Percentiles rank a stretch among this genome's conserved stretches.
phyloP scores from a whole-genome alignment of 2,888 invertebrate species.

The Sthenelais limicola region DNA sequence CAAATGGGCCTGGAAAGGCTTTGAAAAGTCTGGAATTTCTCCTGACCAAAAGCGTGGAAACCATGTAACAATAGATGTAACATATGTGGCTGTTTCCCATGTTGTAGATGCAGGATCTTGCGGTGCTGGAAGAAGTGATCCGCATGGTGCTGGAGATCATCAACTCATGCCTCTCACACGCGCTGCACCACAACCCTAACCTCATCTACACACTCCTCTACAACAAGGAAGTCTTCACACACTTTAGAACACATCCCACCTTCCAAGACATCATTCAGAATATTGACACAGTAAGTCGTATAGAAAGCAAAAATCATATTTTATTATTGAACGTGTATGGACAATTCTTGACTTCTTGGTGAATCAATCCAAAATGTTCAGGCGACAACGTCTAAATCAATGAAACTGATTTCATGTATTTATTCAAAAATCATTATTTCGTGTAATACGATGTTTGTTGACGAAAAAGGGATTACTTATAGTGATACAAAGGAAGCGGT shows the following conservation, averaged over 20 bases:
- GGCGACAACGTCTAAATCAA: too few species aligned
- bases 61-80: neutral
- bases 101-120: constrained; percentile 79
- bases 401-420: too few species aligned
- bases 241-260: constrained; percentile 83
- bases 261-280: constrained; percentile 95
- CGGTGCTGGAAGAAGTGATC: constrained; percentile 94
- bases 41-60: neutral
- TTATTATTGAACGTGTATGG: too few species aligned
- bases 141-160: constrained; percentile 97
- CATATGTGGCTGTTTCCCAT: neutral
- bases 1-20: neutral
- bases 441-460: too few species aligned
- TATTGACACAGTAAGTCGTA: constrained; percentile 86
- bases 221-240: constrained; percentile 87
- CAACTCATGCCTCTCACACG: constrained; percentile 93
- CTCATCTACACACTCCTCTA: constrained; percentile 96
- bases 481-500: too few species aligned
- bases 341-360: too few species aligned
- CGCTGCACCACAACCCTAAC: constrained; percentile 89
- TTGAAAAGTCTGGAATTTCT: neutral
- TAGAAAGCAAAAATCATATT: too few species aligned
- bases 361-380: too few species aligned
- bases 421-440: too few species aligned
- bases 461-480: too few species aligned